Percentiles rank a stretch among this genome's conserved stretches.
Conservation (phyloP, 2,113 vertebrate species). For the Vicugna pacos region DNA sequence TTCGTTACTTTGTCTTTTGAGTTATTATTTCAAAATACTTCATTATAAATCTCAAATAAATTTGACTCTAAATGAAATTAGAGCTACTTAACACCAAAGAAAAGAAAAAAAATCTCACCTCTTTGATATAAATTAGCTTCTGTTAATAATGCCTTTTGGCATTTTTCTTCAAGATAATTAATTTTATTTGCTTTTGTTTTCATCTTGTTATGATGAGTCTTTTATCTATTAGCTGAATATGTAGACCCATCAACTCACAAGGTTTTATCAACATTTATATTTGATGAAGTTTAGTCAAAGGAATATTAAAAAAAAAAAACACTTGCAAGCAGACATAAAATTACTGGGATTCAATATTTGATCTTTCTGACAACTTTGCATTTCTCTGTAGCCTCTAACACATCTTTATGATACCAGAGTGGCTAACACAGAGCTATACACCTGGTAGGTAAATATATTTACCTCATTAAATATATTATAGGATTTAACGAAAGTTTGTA, state of each 20-base stretch:
- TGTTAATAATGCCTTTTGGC: background rate
- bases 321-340: background rate
- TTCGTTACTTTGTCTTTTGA: background rate
- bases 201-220: background rate
- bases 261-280: slow-evolving; percentile 11
- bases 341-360: background rate
- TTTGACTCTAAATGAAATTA: slow-evolving; percentile 6
- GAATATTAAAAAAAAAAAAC: background rate
- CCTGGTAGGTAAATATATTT: background rate
- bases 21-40: slow-evolving; percentile 17
- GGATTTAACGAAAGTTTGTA: background rate
- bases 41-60: background rate
- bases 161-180: slow-evolving; percentile 36
- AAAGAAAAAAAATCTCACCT: background rate
- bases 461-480: background rate
- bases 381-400: background rate
- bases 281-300: background rate
- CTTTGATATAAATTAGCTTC: slow-evolving; percentile 28
- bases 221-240: slow-evolving; percentile 15
- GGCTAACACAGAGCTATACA: background rate
- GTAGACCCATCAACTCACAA: background rate
- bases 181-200: slow-evolving; percentile 57
- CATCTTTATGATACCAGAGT: background rate
- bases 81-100: background rate
- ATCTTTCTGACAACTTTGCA: background rate